A percentile compares a stretch with the other conserved stretches of the same genome.
These are phyloP conservation scores for Leontopithecus rosalia DNA, from an alignment of 2,797 vertebrate genomes.

Conservation along the genomic window DNA sequence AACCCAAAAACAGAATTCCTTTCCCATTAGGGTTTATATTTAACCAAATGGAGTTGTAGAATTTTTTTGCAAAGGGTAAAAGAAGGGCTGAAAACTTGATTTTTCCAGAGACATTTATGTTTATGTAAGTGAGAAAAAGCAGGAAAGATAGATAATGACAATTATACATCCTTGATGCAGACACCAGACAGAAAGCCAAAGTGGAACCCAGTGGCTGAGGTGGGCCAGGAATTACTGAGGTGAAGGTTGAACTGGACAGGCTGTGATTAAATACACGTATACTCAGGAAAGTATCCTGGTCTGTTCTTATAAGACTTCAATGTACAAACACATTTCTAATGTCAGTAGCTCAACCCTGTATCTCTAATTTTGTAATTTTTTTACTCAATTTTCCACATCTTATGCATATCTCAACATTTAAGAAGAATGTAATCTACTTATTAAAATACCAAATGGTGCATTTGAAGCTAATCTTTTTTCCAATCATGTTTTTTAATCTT, in stretches of 20 bases:
- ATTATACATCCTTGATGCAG: neutral
- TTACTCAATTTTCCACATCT: neutral
- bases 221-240: neutral
- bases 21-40: neutral
- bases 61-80: neutral
- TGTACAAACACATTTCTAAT: neutral
- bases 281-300: neutral
- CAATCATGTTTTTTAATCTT: constrained; percentile 37
- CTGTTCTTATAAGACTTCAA: neutral
- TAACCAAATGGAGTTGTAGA: neutral
- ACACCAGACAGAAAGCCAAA: neutral
- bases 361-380: neutral
- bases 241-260: neutral
- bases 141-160: neutral
- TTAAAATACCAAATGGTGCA: neutral
- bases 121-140: neutral
- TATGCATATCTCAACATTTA: neutral
- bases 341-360: neutral
- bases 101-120: neutral
- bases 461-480: neutral
- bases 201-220: neutral
- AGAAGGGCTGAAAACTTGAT: neutral
- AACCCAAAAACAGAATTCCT: neutral
- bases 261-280: neutral
- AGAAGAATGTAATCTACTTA: neutral